These are phyloP conservation scores for Ormia ochracea DNA, from an alignment of 2,888 invertebrate genomes.

Conservation along the genomic window DNA sequence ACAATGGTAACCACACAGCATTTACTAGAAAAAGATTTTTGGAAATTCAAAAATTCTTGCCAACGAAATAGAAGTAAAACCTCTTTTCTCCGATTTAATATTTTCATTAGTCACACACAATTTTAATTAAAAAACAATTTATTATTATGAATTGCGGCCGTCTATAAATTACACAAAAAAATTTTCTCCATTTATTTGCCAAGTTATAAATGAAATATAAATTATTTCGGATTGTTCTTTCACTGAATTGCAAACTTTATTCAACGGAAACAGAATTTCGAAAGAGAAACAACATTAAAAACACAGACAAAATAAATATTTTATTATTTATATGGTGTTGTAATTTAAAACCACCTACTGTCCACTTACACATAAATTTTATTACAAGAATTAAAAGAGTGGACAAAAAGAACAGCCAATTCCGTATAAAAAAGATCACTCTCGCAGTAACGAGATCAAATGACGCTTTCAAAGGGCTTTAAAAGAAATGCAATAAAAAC, in stretches of 20 bases:
- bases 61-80: too few relatives aligned
- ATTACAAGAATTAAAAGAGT: constrained; percentile 16
- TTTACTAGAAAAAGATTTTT: background rate
- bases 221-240: constrained; percentile 20
- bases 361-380: constrained; percentile 62
- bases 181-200: constrained; percentile 42
- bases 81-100: background rate
- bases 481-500: constrained; percentile 29
- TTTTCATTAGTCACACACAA: constrained; percentile 51
- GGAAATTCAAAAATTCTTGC: background rate
- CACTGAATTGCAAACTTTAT: background rate
- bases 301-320: background rate
- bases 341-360: constrained; percentile 63
- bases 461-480: constrained; percentile 50
- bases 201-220: constrained; percentile 30
- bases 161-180: background rate
- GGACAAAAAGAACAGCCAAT: background rate
- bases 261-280: background rate
- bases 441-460: constrained; percentile 52
- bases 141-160: constrained; percentile 23
- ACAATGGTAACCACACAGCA: too few relatives aligned
- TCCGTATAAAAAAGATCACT: background rate
- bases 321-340: constrained; percentile 60
- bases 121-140: constrained; percentile 56
- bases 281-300: background rate